phyloP scores from a whole-genome alignment of 2,888 invertebrate species.

The Drosophila formosana region DNA sequence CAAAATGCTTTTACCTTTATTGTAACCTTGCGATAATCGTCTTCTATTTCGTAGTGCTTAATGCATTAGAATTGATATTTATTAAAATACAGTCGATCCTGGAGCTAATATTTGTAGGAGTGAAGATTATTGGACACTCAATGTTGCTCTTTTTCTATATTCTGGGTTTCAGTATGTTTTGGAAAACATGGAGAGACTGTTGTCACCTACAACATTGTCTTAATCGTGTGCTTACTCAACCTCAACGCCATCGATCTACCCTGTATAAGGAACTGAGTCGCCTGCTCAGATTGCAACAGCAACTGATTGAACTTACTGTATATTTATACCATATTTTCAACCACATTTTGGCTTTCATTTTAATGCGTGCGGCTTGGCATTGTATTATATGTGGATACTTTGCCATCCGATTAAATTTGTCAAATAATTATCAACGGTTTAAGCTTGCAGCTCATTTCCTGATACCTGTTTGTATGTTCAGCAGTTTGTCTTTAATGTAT shows the following conservation, averaged over 20 bases:
- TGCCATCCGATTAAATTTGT: neutral
- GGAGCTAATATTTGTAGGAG: neutral
- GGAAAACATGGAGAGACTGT: neutral
- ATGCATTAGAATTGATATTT: neutral
- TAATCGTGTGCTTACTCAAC: neutral
- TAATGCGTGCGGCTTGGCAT: neutral
- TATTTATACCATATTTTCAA: conserved; percentile 1
- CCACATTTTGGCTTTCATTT: conserved; percentile 1
- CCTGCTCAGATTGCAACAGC: conserved; percentile 1
- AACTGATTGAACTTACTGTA: neutral
- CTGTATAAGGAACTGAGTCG: neutral
- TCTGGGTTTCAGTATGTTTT: neutral
- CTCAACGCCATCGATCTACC: neutral
- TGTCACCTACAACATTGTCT: neutral
- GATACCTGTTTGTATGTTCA: too few relatives aligned
- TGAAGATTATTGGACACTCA: neutral
- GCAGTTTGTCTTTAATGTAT: neutral
- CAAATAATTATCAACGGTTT: too few relatives aligned
- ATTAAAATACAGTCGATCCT: neutral
- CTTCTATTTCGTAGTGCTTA: neutral
- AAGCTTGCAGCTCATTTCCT: too few relatives aligned
- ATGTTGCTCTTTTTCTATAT: neutral
- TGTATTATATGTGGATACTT: conserved; percentile 2
- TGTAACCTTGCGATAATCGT: neutral
- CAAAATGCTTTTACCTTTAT: neutral